These are phyloP conservation scores for Oceanodroma tethys DNA, from an alignment of 2,113 vertebrate species.

Conservation along the genomic window DNA sequence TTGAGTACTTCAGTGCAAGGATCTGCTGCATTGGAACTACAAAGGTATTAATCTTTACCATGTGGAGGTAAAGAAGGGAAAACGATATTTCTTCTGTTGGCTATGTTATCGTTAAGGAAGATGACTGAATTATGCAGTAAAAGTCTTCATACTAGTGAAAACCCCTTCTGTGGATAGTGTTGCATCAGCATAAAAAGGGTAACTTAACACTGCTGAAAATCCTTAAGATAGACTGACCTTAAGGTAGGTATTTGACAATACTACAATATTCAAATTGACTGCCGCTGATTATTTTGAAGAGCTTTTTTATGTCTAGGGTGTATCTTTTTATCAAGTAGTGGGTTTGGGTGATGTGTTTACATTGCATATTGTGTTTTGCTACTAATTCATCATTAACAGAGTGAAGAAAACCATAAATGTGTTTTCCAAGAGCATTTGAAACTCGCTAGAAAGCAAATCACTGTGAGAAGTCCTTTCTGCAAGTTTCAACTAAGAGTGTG, in stretches of 20 bases:
- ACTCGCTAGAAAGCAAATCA: background rate
- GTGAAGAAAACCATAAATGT: background rate
- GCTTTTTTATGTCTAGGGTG: background rate
- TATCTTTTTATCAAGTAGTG: background rate
- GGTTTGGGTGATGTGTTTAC: background rate
- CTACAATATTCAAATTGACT: background rate
- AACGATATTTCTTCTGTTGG: background rate
- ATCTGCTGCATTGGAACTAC: background rate
- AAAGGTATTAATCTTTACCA: background rate
- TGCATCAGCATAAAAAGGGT: background rate
- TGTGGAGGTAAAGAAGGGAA: background rate
- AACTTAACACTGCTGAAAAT: background rate
- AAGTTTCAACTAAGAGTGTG: background rate
- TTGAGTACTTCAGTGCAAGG: background rate
- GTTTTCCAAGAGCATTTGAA: slow-evolving; percentile 1
- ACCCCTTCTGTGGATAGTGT: background rate
- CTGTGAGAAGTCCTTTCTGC: background rate
- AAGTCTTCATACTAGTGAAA: background rate
- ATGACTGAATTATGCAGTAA: background rate
- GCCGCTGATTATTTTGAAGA: background rate
- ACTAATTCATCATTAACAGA: background rate
- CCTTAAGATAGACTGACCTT: background rate
- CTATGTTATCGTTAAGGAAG: background rate
- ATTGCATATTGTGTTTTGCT: background rate
- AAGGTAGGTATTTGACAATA: background rate